Evolutionary conservation across 2,797 vertebrate species (phyloP).

Genomic region (Hippocampus kuda): DNA sequence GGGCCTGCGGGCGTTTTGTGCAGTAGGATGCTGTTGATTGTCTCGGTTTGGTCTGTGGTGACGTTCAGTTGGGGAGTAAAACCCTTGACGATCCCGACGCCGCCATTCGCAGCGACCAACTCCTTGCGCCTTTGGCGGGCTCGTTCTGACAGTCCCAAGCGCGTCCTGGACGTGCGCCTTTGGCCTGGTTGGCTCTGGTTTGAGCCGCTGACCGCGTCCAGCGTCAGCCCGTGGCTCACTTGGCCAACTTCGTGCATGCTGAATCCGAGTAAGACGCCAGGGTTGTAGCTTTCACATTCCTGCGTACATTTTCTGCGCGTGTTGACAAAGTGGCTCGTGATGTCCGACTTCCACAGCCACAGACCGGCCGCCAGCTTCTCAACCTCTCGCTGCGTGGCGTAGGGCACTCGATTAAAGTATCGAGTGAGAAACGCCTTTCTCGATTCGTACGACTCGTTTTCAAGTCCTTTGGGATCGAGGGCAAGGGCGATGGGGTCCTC

Average conservation of each 20-base stretch:
- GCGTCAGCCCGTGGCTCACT: slow-evolving; percentile 79
- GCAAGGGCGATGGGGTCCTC: slow-evolving; percentile 84
- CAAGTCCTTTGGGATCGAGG: slow-evolving; percentile 89
- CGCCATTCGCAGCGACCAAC: slow-evolving; percentile 38
- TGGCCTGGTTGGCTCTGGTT: slow-evolving; percentile 64
- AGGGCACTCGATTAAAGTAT: slow-evolving; percentile 88
- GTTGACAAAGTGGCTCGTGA: slow-evolving; percentile 89
- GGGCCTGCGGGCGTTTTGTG: slow-evolving; percentile 52
- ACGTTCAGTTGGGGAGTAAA: slow-evolving; percentile 14
- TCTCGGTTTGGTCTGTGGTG: slow-evolving; percentile 70
- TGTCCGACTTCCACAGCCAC: slow-evolving; percentile 98
- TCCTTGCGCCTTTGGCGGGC: slow-evolving; percentile 48
- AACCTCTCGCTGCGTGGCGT: slow-evolving; percentile 82
- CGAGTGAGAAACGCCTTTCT: slow-evolving; percentile 90
- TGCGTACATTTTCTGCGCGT: slow-evolving; percentile 82
- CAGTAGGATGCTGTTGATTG: slow-evolving; percentile 73
- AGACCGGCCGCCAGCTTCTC: slow-evolving; percentile 88
- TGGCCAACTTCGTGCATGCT: slow-evolving; percentile 84
- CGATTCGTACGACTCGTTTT: slow-evolving; percentile 87
- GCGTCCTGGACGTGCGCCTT: slow-evolving; percentile 74
- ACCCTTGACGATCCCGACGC: slow-evolving; percentile 20
- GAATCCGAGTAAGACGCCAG: slow-evolving; percentile 85
- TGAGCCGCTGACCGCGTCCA: slow-evolving; percentile 65
- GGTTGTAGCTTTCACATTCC: slow-evolving; percentile 78
- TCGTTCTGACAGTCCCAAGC: slow-evolving; percentile 77